These are phyloP conservation scores for Syngnathus rostellatus DNA, from an alignment of 2,797 vertebrate species.

Conservation along the genomic window DNA sequence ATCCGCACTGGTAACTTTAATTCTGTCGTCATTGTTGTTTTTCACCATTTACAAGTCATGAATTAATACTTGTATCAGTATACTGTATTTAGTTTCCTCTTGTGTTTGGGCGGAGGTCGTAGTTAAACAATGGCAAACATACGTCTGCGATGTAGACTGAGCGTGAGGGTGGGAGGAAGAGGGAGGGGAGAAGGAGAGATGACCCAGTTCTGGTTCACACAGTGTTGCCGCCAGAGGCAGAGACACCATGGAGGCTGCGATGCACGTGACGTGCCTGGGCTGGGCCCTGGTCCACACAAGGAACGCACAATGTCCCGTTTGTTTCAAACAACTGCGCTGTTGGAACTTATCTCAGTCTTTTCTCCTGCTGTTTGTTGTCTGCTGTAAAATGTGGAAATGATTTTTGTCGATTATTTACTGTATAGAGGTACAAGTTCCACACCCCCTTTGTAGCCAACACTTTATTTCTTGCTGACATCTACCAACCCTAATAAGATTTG, in stretches of 20 bases:
- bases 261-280: conserved; percentile 63
- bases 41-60: background rate
- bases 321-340: conserved; percentile 64
- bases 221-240: conserved; percentile 55
- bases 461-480: conserved; percentile 25
- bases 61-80: background rate
- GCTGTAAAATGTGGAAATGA: conserved; percentile 77
- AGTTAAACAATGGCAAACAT: conserved; percentile 37
- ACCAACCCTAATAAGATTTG: conserved; percentile 36
- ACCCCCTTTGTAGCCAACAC: background rate
- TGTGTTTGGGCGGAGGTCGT: conserved; percentile 17
- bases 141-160: conserved; percentile 40
- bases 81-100: conserved; percentile 5
- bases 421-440: conserved; percentile 28
- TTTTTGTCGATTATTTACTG: conserved; percentile 64
- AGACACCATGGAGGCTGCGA: conserved; percentile 49
- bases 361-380: conserved; percentile 72
- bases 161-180: conserved; percentile 35
- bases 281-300: conserved; percentile 60
- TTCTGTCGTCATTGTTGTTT: background rate
- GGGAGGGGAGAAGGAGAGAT: conserved; percentile 44
- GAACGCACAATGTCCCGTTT: conserved; percentile 70
- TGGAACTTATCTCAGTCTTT: conserved; percentile 60
- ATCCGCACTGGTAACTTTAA: background rate
- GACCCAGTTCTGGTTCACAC: conserved; percentile 68